Evolutionary conservation across 2,888 invertebrate genomes (phyloP), one percentile per base, ranked within the genome.

Genomic region (Catocala fraxini): DNA sequence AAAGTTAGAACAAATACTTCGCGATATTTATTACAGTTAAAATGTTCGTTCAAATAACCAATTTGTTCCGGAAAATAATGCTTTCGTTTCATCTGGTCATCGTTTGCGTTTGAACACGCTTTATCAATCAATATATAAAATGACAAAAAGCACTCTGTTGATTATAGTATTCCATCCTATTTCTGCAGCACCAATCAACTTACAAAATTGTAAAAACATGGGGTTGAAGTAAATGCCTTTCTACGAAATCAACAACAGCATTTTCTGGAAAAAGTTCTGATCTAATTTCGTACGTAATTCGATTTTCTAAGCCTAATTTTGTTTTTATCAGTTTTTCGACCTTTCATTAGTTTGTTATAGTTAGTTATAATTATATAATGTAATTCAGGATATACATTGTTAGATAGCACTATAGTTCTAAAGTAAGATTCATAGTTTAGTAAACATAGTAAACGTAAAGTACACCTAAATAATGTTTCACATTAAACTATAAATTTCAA

Each of bases 91-190:
- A 51, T 67, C 46, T 33, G 72, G 68, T 65, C 72, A 75, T 65
- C 56, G 63, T 68, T 75, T 70, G 57, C 51, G 13, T 59, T 62
- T 76, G 74, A 77, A 73, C 70, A 59, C 7, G 46, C 54, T 72
- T 62, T 59, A 73, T 59, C 70, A 78, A 79, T 74, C 70, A 68
- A 76, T 76, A 80, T 59, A 76, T 77, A 79, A 73, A 77, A 79
- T 75, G 68, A 79, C 73, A 76, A 62, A 77, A 84, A 81, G 71
- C 86, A 86, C 85, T 86, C 69, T 75, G 73, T 69, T 72, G 79
- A 85, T 86, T 82, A n/a, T n/a, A 76, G 65, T 56, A 72, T 76
- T 65, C 61, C 56, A 70, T 60, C 58, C 65, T 66, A 66, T 68
- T 69, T 51, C 55, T 65, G 61, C 55, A 67, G 55, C 47, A 65